These are phyloP conservation scores for Gambusia yucatana DNA, from an alignment of 2,797 vertebrate genomes.

Conservation along the genomic window DNA sequence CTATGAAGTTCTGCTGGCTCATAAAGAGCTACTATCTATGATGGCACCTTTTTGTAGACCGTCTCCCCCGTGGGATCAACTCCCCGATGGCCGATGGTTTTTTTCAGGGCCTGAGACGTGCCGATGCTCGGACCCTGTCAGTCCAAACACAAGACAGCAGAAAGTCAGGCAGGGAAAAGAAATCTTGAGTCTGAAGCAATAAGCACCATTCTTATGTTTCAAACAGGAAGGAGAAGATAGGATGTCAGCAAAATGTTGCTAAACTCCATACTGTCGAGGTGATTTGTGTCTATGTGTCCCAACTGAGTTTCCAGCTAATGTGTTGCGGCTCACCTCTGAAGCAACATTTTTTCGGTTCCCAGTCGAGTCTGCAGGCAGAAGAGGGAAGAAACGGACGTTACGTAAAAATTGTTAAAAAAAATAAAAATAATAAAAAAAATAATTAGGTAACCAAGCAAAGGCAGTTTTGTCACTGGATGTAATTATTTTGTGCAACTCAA, in stretches of 20 bases:
- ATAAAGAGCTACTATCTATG: not conserved
- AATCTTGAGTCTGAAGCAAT: not conserved
- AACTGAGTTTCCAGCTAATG: conserved; percentile 18
- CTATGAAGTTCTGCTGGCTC: not conserved
- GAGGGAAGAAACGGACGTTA: not conserved
- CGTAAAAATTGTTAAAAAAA: not conserved
- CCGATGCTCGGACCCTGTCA: conserved; percentile 78
- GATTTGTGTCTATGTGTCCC: conserved; percentile 19
- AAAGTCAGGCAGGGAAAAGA: conserved; percentile 15
- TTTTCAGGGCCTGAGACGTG: conserved; percentile 84
- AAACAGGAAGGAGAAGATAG: conserved; percentile 58
- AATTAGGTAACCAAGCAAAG: not conserved
- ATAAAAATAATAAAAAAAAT: not conserved
- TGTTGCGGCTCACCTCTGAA: conserved; percentile 71
- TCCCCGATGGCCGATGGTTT: conserved; percentile 89
- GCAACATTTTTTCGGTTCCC: conserved; percentile 68
- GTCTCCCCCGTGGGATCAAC: conserved; percentile 94
- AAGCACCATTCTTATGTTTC: not conserved
- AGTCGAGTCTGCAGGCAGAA: conserved; percentile 58
- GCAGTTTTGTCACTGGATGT: conserved; percentile 13
- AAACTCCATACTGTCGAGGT: conserved; percentile 9
- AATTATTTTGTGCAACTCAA: conserved; percentile 29
- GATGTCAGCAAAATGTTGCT: conserved; percentile 35
- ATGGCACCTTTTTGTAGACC: conserved; percentile 93
- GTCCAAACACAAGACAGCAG: conserved; percentile 28